Base-by-base conservation (phyloP, 2,113 vertebrate genomes). In the Glaucomys volans region DNA sequence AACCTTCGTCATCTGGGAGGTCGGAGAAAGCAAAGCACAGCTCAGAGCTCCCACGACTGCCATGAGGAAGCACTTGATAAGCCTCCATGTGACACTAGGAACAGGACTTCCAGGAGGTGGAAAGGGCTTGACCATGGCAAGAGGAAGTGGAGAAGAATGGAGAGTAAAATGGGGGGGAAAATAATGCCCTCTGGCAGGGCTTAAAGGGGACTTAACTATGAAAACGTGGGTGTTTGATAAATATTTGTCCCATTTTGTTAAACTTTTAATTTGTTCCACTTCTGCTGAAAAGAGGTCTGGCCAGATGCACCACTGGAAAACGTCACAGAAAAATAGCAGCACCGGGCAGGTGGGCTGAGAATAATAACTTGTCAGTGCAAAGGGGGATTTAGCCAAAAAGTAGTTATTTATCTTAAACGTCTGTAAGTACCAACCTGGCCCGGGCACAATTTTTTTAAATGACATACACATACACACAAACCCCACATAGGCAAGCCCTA, bases 381-480 rank as follows among this genome's bases (percentile, higher is more conserved):
- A 20, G 50, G 12, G 30, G 35, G 71, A 83, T 91, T 83, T 24
- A 96, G 85, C 44, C 66, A 92, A 91, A 71, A 44, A 84, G 10
- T 26, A 57, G 47, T 69, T 72, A 79, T 87, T 92, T 92, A 87
- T 80, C 64, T 90, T 97, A 91, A n/a, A 28, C 18, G 87, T 94
- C 95, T 82, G 5, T 52, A 92, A 86, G 64, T 2, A 92, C 18
- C 32, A 94, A 22, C 57, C 81, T 95, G 90, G 86, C 64, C 54
- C 81, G 71, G 47, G 57, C 57, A 95, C 30, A 94, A n/a, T 62
- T 88, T 90, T 90, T 96, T 95, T 85, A 88, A 94, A 87, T 80
- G 75, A 37, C 47, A 47, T 80, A 86, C 40, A 20, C 12, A 57
- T 26, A 18, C 67, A 37, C 91, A 82, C 69, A 44, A 40, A 84